Base-by-base conservation (phyloP, 2,797 vertebrate genomes). In the Rhincodon typus region DNA sequence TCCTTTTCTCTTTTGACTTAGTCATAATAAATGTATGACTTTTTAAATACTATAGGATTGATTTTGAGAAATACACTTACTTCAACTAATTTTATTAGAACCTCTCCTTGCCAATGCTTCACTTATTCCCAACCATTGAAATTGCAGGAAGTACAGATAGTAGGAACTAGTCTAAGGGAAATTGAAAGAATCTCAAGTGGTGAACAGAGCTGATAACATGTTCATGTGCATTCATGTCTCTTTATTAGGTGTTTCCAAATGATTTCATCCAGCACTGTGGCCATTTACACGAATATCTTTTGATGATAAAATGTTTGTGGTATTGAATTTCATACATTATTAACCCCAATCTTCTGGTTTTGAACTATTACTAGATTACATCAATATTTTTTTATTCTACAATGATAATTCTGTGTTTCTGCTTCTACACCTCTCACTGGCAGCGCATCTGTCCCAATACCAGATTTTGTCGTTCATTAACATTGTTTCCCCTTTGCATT, bases 351-450 rank as follows among this genome's bases (percentile, higher is more conserved):
- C 93, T 12, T 69, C 46, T 50, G 42, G 3, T 30, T 50, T 94
- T 19, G 15, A 21, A 8, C 17, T 93, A 42, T 42, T 69, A 67
- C 2, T 42, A 10, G 62, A 69, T 42, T 34, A 15, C 57, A 34
- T 91, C 88, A n/a, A 91, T 91, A 30, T 13, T 25, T 10, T 93
- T 93, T 93, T 93, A 38, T 93, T 25, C 90, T 93, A 69, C n/a
- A 42, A 42, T 67, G 21, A 19, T n/a, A 42, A 67, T 93, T 67
- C 21, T 25, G n/a, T 42, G 6, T 66, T 62, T 91, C 57, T n/a
- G 88, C 88, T 66, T 34, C 25, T 62, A 42, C 67, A 77, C 70
- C 94, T 34, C 46, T 95, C 70, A 70, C 93, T 94, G 10, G 38
- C 21, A 94, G 66, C 38, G 38, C 67, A 94, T 94, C 62, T 94